Evolutionary conservation across 2,113 vertebrate species (phyloP).

Genomic region (Leptobrachium leishanense): DNA sequence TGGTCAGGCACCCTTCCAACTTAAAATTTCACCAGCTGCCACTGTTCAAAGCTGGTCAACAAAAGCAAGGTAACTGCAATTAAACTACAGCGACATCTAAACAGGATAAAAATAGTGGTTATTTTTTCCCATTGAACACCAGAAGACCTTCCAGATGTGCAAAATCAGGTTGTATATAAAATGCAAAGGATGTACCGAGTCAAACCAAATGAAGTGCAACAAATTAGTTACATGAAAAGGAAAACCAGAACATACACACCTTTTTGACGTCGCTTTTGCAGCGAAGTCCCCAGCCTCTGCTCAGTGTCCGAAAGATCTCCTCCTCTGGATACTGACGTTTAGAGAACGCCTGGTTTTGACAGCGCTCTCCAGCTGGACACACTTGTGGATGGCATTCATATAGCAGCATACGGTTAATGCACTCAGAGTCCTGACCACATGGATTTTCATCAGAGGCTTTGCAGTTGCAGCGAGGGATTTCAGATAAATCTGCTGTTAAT

Average conservation of each 20-base stretch:
- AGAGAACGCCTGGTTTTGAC: slow-evolving; percentile 94
- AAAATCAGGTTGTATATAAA: too few relatives aligned
- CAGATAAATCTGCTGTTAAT: slow-evolving; percentile 90
- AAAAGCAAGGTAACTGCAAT: too few relatives aligned
- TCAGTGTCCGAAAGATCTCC: slow-evolving; percentile 91
- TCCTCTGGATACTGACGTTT: slow-evolving; percentile 94
- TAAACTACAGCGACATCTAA: too few relatives aligned
- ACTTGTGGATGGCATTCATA: slow-evolving; percentile 96
- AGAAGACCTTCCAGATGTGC: too few relatives aligned
- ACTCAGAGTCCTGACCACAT: slow-evolving; percentile 92
- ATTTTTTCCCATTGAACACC: too few relatives aligned
- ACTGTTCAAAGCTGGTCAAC: too few relatives aligned
- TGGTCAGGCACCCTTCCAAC: too few relatives aligned
- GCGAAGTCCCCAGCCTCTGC: slow-evolving; percentile 93
- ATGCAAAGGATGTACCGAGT: too few relatives aligned
- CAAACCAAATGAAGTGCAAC: too few relatives aligned
- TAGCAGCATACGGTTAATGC: slow-evolving; percentile 96
- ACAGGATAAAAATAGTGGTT: too few relatives aligned
- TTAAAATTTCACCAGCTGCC: too few relatives aligned
- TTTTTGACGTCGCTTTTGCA: slow-evolving; percentile 93
- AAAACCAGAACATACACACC: slow-evolving; percentile 66
- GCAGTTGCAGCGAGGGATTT: slow-evolving; percentile 96
- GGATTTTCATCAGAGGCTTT: slow-evolving; percentile 91
- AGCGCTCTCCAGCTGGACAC: slow-evolving; percentile 84
- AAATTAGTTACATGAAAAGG: neutral